phyloP scores from a whole-genome alignment of 2,113 vertebrate genomes.

The Lichenostomus cassidix region DNA sequence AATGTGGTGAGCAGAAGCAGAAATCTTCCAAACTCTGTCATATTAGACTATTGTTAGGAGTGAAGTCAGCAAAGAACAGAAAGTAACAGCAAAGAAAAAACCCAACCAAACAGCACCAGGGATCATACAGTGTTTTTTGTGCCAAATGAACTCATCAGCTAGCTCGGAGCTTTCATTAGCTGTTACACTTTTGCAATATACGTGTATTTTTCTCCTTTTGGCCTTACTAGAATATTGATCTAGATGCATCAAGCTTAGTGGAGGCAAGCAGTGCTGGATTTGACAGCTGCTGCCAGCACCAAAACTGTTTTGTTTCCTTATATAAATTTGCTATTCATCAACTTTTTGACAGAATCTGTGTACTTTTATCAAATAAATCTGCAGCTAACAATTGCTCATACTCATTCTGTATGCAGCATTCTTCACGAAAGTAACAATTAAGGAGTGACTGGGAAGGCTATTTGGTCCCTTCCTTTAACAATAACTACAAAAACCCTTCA shows the following conservation, averaged over 20 bases:
- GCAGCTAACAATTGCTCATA: background rate
- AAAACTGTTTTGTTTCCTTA: background rate
- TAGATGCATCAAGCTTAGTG: background rate
- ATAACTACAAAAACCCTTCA: background rate
- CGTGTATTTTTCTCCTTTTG: accelerated
- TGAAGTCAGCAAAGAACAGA: constrained; percentile 53
- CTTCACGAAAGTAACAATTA: background rate
- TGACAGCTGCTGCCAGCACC: background rate
- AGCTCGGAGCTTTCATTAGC: background rate
- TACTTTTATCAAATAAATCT: background rate
- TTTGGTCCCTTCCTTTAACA: background rate
- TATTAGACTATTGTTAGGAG: constrained; percentile 26
- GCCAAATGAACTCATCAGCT: background rate
- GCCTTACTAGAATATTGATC: background rate
- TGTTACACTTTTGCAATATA: background rate
- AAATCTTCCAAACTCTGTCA: constrained; percentile 40
- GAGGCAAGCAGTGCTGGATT: background rate
- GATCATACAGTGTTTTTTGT: background rate
- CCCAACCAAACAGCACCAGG: background rate
- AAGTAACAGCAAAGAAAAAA: constrained; percentile 13
- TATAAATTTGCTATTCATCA: background rate
- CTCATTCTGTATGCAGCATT: background rate
- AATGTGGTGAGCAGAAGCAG: constrained; percentile 44
- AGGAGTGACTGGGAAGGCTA: background rate
- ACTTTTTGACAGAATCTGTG: background rate